Evolutionary conservation across 1,140 invertebrate species (phyloP).

Genomic region (Drosophila pandora): DNA sequence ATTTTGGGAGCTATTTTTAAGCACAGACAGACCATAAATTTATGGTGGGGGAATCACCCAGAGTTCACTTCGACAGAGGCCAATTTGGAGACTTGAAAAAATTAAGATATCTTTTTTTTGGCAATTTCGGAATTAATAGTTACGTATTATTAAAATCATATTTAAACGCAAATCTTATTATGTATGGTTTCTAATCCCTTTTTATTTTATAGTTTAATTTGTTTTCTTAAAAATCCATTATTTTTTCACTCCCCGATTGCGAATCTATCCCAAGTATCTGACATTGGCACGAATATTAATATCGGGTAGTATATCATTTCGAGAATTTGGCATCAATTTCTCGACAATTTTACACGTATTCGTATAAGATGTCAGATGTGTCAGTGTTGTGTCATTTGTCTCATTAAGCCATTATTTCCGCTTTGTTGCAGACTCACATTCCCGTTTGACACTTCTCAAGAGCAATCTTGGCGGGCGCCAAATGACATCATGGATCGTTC

Average conservation of each 20-base stretch:
- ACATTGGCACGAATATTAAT: constrained; percentile 6
- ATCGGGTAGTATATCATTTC: neutral
- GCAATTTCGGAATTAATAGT: neutral
- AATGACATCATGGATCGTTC: constrained; percentile 64
- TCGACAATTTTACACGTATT: constrained; percentile 57
- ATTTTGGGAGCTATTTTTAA: constrained; percentile 40
- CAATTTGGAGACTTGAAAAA: constrained; percentile 5
- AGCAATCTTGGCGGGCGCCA: constrained; percentile 58
- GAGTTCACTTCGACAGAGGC: constrained; percentile 9
- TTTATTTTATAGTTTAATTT: neutral
- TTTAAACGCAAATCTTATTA: neutral
- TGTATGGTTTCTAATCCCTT: neutral
- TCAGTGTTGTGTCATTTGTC: constrained; percentile 67
- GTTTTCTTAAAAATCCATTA: neutral
- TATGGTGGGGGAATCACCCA: constrained; percentile 14
- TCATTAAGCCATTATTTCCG: constrained; percentile 81
- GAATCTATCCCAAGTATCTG: constrained; percentile 8
- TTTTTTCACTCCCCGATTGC: neutral
- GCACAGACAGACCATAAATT: constrained; percentile 48
- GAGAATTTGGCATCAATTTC: constrained; percentile 28
- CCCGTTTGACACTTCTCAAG: constrained; percentile 59
- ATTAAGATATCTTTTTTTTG: neutral
- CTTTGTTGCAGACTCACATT: constrained; percentile 44
- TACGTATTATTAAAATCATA: neutral
- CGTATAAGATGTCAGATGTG: constrained; percentile 51